Evolutionary conservation across 2,113 vertebrate species (phyloP), one percentile per base, ranked within the genome.

Genomic region (Sturnus vulgaris): DNA sequence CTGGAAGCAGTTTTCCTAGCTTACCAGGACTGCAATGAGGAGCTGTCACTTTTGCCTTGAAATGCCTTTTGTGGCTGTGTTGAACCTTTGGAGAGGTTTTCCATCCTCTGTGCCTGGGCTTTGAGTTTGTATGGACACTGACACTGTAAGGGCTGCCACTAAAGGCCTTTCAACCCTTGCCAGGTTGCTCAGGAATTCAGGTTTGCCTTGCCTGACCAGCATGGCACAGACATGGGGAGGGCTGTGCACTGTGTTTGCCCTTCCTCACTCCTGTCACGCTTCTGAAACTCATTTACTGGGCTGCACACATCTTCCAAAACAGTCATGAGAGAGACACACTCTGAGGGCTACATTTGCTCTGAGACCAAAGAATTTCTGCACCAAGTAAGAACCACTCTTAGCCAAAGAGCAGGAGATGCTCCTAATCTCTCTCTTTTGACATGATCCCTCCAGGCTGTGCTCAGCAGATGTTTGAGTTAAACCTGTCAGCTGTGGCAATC

Each of bases 391-490:
- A 11, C 35, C 30, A 30, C 40, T 78, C 25, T 57, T 28, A 68
- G 64, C 72, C 56, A 49, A 66, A 68, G 57, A 72, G 75, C 42
- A 71, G 72, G 46, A 66, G 83, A 31, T 84, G 72, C 40, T 91
- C 72, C 76, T 93, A 63, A 88, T 93, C 88, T 75, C 68, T 77
- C 65, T 66, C 27, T 86, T 86, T 64, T 59, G 64, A 88, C 79
- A 33, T 7, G 8, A 25, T 75, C n/a, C 79, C 82, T 82, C 88
- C 7, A 1, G 71, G 76, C 85, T 70, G 25, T 78, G 71, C 79
- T 93, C 76, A 75, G 88, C 82, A 92, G 88, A 78, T 78, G 82
- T 90, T 88, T 71, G 88, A 68, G 42, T 90, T 95, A 96, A 96
- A 94, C 69, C 52, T 86, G 82, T 95, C 88, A 96, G 79, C 56